Percentiles rank a stretch among this genome's conserved stretches.
Evolutionary conservation across 2,888 invertebrate genomes (phyloP).

Genomic region (Caradrina clavipalpis): DNA sequence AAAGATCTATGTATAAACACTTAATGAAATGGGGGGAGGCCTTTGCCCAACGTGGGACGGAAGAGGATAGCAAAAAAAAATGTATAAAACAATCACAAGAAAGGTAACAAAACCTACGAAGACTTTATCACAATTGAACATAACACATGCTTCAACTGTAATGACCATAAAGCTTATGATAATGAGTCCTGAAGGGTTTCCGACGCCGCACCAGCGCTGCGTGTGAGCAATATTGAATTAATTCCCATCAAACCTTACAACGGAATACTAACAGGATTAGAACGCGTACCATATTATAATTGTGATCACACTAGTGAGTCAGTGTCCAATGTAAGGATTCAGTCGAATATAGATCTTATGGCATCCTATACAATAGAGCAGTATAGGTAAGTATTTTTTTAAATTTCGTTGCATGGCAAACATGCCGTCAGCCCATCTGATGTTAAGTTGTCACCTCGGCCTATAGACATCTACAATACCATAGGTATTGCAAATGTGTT

Average conservation of each 20-base stretch:
- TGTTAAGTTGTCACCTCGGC: too few species aligned
- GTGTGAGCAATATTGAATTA: slow-evolving; percentile 61
- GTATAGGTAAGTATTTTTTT: too few species aligned
- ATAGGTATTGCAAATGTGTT: too few species aligned
- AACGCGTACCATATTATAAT: slow-evolving; percentile 38
- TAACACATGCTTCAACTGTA: neutral
- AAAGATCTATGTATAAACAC: too few species aligned
- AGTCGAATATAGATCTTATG: neutral
- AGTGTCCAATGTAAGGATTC: slow-evolving; percentile 41
- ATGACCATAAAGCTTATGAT: slow-evolving; percentile 52
- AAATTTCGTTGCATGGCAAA: neutral
- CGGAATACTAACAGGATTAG: slow-evolving; percentile 55
- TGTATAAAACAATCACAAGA: neutral
- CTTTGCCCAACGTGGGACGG: too few species aligned
- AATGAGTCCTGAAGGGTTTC: slow-evolving; percentile 56
- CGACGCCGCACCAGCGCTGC: slow-evolving; percentile 32
- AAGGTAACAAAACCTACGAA: too few species aligned
- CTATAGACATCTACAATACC: too few species aligned
- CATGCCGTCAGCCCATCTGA: too few species aligned
- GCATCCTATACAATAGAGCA: too few species aligned
- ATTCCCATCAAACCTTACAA: slow-evolving; percentile 60
- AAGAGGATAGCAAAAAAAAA: too few species aligned
- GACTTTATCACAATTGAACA: too few species aligned
- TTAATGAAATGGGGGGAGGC: too few species aligned
- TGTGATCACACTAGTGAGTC: slow-evolving; percentile 42